phyloP scores from a whole-genome alignment of 1,140 invertebrate species.

The Drosophila pruinosa region DNA sequence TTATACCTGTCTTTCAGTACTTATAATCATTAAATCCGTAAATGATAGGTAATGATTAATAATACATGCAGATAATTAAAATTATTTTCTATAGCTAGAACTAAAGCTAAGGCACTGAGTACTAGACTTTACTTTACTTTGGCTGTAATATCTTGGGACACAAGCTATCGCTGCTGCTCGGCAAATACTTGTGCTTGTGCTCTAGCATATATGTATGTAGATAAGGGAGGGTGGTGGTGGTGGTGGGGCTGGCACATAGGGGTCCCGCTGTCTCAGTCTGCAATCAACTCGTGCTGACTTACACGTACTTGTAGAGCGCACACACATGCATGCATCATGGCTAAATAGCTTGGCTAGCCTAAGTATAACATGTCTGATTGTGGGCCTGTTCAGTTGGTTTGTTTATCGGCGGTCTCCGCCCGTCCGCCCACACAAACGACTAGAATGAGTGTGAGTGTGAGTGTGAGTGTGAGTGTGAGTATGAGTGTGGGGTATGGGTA shows the following conservation, averaged over 20 bases:
- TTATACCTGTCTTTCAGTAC: too few species aligned
- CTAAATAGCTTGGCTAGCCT: slow-evolving; percentile 35
- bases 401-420: slow-evolving; percentile 36
- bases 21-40: too few species aligned
- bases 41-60: too few species aligned
- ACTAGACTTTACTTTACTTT: neutral
- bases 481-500: neutral
- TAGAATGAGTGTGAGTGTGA: neutral
- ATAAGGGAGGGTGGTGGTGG: neutral
- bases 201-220: neutral
- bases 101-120: neutral
- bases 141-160: slow-evolving; percentile 63
- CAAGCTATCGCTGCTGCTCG: slow-evolving; percentile 51
- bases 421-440: slow-evolving; percentile 34
- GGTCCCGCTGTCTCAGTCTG: neutral
- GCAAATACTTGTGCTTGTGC: neutral
- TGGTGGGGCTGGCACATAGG: neutral
- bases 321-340: too few species aligned
- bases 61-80: too few species aligned
- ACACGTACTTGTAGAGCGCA: neutral
- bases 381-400: slow-evolving; percentile 15
- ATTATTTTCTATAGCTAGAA: neutral
- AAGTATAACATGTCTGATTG: slow-evolving; percentile 39
- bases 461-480: neutral
- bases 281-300: neutral